Base-by-base conservation (phyloP, 2,888 invertebrate species). In the Tachina fera region DNA sequence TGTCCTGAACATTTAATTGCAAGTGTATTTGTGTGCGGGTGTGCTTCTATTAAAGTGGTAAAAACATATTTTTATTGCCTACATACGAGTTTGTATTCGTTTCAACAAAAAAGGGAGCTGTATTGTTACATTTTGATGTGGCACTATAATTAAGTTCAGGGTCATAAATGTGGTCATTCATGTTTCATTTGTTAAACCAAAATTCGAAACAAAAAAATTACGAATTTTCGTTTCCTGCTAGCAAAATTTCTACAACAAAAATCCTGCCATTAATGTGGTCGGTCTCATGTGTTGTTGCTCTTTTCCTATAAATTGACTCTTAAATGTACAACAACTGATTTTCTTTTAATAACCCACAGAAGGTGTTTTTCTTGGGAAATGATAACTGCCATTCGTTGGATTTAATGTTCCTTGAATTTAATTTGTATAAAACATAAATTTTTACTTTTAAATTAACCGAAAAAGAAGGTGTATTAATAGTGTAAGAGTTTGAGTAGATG, bases 161-260 rank as follows among this genome's bases (percentile, higher is more conserved):
- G 75, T 88, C 89, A 89, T 91, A 90, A 91, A 91, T 90, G 91
- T 89, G 90, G 90, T 90, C 89, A 91, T 90, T 91, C 84, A 82
- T 87, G 88, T 89, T 88, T 75, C 87, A 90, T 89, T 90, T 89
- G 87, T 86, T 81, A 83, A 74, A 60, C 45, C 76, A 56, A 65
- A n/a, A 72, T 65, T 4, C 22, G 61, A 70, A 83, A 71, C n/a
- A n/a, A 76, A 39, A 67, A 58, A 53, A 75, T 31, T 31, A 31
- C 22, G 22, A 56, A 43, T 49, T 72, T 58, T 53, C 31, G n/a
- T 56, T 60, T 60, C n/a, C 16, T 74, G 68, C n/a, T 43, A 43
- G 11, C 22, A 11, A 71, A 77, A 72, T 65, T 53, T 45, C 39
- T 41, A 53, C 31, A 51, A n/a, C 19, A 51, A 16, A 86, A 83